phyloP scores from a whole-genome alignment of 2,113 vertebrate genomes.

The Mohoua ochrocephala region DNA sequence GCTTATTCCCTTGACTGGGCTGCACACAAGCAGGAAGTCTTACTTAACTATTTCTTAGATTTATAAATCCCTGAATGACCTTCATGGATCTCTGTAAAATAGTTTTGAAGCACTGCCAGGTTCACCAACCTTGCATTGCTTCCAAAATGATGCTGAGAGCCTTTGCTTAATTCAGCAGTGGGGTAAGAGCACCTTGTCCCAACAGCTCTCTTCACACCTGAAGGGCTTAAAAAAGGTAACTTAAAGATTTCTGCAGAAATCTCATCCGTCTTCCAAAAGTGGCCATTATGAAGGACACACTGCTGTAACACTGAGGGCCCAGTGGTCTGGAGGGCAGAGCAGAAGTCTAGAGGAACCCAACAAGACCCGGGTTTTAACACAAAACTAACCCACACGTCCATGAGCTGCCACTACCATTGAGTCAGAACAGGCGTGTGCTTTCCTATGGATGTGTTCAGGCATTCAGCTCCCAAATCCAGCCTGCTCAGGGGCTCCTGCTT shows the following conservation, averaged over 20 bases:
- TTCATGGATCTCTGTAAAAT: background rate
- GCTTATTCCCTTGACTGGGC: background rate
- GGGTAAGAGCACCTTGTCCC: background rate
- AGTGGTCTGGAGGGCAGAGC: background rate
- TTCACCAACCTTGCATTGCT: background rate
- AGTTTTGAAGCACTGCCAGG: background rate
- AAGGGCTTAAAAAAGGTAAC: background rate
- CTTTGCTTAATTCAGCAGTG: background rate
- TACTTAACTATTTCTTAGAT: background rate
- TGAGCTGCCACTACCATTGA: fast-evolving
- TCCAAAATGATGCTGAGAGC: background rate
- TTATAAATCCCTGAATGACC: background rate
- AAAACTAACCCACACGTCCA: background rate
- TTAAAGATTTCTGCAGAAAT: background rate
- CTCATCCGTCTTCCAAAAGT: background rate
- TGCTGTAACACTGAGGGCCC: background rate
- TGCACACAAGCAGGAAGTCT: background rate
- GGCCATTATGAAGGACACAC: background rate
- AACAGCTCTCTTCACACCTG: background rate
- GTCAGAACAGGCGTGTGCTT: background rate
- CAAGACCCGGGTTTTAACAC: background rate
- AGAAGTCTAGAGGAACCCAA: background rate
- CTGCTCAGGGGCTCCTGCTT: background rate
- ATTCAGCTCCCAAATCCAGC: background rate
- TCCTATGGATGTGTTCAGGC: background rate